These are phyloP conservation scores for Promerops cafer DNA, from an alignment of 2,113 vertebrate genomes.

Conservation along the genomic window DNA sequence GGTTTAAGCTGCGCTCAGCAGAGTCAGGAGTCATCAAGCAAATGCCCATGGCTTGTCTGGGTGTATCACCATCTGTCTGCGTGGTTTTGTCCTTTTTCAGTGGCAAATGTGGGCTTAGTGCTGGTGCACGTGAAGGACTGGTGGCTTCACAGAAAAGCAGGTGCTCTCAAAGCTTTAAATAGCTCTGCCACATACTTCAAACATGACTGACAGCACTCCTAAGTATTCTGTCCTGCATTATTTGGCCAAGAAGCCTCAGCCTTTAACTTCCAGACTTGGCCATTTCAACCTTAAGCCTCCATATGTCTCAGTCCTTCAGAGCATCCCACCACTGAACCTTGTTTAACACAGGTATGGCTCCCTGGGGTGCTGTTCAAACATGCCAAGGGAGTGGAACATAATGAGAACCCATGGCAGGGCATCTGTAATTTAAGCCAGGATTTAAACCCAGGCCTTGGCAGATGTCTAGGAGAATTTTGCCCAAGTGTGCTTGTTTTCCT, in stretches of 20 bases:
- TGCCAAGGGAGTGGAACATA: neutral
- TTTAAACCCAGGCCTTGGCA: slow-evolving; percentile 28
- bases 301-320: neutral
- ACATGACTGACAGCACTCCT: neutral
- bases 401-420: slow-evolving; percentile 14
- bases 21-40: neutral
- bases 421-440: slow-evolving; percentile 37
- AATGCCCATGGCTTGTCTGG: neutral
- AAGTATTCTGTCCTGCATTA: neutral
- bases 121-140: neutral
- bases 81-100: neutral
- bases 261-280: neutral
- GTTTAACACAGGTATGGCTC: neutral
- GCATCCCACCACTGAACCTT: neutral
- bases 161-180: slow-evolving; percentile 17
- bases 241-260: neutral
- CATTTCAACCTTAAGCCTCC: neutral
- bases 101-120: neutral
- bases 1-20: neutral
- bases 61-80: neutral
- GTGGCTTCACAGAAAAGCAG: slow-evolving; percentile 7
- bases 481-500: slow-evolving; percentile 47
- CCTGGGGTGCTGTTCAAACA: neutral
- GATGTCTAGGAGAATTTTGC: slow-evolving; percentile 41
- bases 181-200: neutral